Conservation (phyloP, 2,888 invertebrate genomes). For the Isotomurus palustris region DNA sequence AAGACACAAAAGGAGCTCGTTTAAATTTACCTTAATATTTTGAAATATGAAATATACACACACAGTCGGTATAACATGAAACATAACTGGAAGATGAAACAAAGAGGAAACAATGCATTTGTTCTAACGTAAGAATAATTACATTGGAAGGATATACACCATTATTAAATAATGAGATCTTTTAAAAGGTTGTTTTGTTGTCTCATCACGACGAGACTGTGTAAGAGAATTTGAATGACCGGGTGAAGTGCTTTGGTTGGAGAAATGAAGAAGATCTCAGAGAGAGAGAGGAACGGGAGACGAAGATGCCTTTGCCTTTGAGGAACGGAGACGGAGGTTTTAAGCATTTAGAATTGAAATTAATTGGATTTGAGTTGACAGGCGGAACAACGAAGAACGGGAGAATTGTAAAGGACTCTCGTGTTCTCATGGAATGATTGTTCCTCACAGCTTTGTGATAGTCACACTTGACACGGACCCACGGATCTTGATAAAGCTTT, state of each 20-base stretch:
- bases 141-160: neutral
- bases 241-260: no score
- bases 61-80: no score
- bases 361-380: conserved; percentile 12
- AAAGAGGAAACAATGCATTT: no score
- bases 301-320: no score
- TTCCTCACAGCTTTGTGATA: neutral
- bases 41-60: no score
- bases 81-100: no score
- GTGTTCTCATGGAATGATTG: neutral
- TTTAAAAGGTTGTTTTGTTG: conserved; percentile 4
- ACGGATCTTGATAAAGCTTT: neutral
- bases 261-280: neutral
- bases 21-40: no score
- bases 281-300: neutral
- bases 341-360: conserved; percentile 3
- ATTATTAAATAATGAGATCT: conserved; percentile 8
- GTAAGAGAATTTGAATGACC: no score
- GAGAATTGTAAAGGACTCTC: neutral
- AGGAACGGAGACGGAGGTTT: no score
- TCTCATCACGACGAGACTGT: neutral
- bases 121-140: no score
- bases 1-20: no score
- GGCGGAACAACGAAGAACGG: neutral
- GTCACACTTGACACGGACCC: neutral